Evolutionary conservation across 2,113 vertebrate genomes (phyloP).

Genomic region (Canis aureus): DNA sequence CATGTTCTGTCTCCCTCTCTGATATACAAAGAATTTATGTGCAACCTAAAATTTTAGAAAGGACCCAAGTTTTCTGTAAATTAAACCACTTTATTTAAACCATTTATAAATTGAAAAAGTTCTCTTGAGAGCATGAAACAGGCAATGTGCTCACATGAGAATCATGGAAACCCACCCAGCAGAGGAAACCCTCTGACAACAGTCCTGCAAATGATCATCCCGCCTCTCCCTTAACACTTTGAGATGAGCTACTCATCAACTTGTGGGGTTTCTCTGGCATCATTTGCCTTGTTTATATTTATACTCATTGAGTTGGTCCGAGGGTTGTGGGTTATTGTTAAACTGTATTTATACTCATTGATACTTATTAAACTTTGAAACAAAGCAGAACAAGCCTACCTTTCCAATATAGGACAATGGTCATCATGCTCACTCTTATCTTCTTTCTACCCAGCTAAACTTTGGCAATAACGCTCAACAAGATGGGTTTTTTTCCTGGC

Average conservation of each 20-base stretch:
- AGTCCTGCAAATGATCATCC: not conserved
- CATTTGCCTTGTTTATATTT: not conserved
- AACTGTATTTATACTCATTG: not conserved
- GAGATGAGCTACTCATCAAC: not conserved
- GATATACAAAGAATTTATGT: not conserved
- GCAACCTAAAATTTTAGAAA: conserved; percentile 34
- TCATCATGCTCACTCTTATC: not conserved
- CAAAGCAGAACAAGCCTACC: not conserved
- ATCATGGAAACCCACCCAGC: not conserved
- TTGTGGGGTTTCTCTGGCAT: not conserved
- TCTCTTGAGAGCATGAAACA: conserved; percentile 3
- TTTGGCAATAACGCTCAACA: not conserved
- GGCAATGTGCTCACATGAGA: not conserved
- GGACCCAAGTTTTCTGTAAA: not conserved
- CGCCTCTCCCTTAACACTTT: not conserved
- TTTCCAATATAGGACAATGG: not conserved
- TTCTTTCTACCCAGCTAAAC: not conserved
- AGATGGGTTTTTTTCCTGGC: not conserved
- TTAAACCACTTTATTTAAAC: not conserved
- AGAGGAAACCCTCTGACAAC: not conserved
- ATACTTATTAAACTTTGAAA: not conserved
- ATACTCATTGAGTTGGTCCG: not conserved
- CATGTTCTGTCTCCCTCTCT: too few relatives aligned
- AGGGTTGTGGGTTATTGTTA: too few relatives aligned
- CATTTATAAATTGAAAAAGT: not conserved